Conservation (phyloP, 1,140 invertebrate species). For the Homarus americanus region DNA sequence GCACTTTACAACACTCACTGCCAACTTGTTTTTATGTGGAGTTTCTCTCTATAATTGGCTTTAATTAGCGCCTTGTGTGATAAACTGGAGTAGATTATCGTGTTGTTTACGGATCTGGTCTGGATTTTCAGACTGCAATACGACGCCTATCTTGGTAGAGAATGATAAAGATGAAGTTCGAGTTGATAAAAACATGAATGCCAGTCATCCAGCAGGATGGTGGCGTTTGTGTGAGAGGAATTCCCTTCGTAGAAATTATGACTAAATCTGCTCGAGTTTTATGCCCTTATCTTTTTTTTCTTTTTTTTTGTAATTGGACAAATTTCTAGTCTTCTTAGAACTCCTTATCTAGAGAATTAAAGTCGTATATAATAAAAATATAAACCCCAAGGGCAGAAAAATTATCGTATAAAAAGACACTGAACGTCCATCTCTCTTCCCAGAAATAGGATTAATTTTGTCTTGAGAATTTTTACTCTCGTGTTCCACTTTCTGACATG, state of each 20-base stretch:
- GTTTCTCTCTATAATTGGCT: constrained; percentile 9
- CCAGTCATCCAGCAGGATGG: not conserved
- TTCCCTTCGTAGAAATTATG: not conserved
- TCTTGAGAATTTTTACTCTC: not conserved
- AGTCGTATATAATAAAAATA: not conserved
- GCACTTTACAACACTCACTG: not conserved
- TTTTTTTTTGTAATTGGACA: not conserved
- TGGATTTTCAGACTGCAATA: constrained; percentile 13
- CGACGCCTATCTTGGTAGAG: not conserved
- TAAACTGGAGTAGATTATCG: constrained; percentile 26
- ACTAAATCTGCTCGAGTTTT: not conserved
- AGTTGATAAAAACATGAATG: not conserved
- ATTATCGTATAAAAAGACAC: not conserved
- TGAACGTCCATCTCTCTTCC: not conserved
- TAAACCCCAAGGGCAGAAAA: not conserved
- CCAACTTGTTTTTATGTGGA: not conserved
- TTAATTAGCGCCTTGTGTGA: constrained; percentile 29
- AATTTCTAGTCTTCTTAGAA: not conserved
- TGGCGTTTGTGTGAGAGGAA: not conserved
- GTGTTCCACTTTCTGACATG: no score
- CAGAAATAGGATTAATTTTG: not conserved
- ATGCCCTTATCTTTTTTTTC: not conserved
- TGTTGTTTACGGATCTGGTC: constrained; percentile 24
- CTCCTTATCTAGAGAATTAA: not conserved
- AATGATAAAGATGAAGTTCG: not conserved